These are phyloP conservation scores for Cuculus canorus DNA, from an alignment of 2,797 vertebrate genomes.

Conservation along the genomic window DNA sequence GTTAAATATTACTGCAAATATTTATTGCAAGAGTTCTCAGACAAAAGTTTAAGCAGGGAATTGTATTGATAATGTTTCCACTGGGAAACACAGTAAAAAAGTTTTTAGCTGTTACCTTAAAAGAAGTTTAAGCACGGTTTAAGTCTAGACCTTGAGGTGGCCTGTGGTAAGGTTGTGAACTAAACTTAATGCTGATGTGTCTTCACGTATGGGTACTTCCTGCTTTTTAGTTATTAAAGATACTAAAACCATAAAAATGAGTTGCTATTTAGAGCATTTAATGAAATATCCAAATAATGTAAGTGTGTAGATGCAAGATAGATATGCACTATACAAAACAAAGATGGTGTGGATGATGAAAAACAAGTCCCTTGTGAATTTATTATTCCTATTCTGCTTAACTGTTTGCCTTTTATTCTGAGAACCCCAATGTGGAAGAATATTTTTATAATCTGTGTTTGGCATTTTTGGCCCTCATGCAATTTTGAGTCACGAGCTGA, in stretches of 20 bases:
- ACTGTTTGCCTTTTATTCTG: neutral
- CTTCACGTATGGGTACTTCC: neutral
- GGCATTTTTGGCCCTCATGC: neutral
- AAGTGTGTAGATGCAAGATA: neutral
- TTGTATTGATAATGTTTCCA: neutral
- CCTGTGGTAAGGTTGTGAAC: neutral
- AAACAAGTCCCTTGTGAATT: neutral
- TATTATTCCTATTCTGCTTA: neutral
- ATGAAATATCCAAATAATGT: neutral
- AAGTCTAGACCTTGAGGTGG: neutral
- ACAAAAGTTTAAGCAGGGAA: neutral
- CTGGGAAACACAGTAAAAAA: neutral
- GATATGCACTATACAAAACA: neutral
- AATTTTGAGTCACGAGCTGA: conserved; percentile 22
- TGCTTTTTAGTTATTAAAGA: neutral
- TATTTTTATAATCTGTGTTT: neutral
- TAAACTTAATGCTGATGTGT: neutral
- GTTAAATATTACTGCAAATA: neutral
- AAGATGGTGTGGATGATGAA: neutral
- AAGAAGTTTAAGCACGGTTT: neutral
- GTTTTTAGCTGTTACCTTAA: neutral
- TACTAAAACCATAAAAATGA: neutral
- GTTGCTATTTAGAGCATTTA: neutral
- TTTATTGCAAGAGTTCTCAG: neutral
- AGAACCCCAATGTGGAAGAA: neutral